Evolutionary conservation across 1,140 invertebrate genomes (phyloP).

Genomic region (Lysiphlebus fabarum): DNA sequence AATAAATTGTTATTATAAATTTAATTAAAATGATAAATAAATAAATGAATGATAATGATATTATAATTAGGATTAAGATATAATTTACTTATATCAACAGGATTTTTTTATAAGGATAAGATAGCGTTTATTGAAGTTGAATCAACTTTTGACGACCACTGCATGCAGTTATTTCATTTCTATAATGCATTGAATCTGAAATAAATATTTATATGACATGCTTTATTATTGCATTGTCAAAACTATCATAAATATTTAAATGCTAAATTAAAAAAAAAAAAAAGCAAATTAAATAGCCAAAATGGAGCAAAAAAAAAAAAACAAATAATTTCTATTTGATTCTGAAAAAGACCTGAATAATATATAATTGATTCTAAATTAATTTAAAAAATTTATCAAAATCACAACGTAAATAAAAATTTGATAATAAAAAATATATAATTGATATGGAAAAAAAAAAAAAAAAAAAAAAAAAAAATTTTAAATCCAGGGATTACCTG

Average conservation of each 20-base stretch:
- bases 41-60: no score
- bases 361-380: no score
- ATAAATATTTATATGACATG: slow-evolving; percentile 10
- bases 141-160: slow-evolving; percentile 29
- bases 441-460: neutral
- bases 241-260: slow-evolving; percentile 8
- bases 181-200: slow-evolving; percentile 31
- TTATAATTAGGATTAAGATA: slow-evolving; percentile 12
- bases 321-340: neutral
- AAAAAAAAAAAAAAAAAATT: slow-evolving; percentile 1
- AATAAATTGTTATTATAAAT: no score
- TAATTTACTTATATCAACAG: slow-evolving; percentile 1
- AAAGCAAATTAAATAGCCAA: neutral
- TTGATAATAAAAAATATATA: no score
- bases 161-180: slow-evolving; percentile 38
- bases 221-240: neutral
- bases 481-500: slow-evolving; percentile 34
- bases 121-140: no score
- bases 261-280: neutral
- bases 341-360: no score
- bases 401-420: no score
- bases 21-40: no score
- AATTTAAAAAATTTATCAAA: no score
- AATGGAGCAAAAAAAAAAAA: slow-evolving; percentile 10
- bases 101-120: no score